Conservation (phyloP, 2,888 invertebrate genomes). For the Agrotis puta region DNA sequence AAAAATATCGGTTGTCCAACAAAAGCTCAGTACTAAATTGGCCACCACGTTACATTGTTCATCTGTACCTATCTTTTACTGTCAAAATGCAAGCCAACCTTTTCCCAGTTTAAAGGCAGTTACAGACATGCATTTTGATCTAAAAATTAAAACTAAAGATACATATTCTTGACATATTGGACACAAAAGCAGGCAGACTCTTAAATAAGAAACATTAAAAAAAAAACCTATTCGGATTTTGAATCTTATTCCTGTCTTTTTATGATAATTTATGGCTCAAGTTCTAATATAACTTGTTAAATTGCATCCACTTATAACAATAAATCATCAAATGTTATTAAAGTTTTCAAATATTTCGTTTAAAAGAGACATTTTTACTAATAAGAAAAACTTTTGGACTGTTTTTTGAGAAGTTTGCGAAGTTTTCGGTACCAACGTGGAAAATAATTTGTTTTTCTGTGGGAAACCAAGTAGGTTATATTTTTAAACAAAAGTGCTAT, state of each 20-base stretch:
- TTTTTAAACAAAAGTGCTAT: neutral
- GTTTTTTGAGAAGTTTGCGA: slow-evolving; percentile 2
- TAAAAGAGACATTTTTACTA: slow-evolving; percentile 28
- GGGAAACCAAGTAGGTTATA: neutral
- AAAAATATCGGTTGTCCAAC: too few relatives aligned
- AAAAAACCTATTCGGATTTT: too few relatives aligned
- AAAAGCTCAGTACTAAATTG: too few relatives aligned
- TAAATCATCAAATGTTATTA: slow-evolving; percentile 29
- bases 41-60: too few relatives aligned
- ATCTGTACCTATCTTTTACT: slow-evolving; percentile 22
- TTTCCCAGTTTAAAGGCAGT: slow-evolving; percentile 1
- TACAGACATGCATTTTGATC: slow-evolving; percentile 50
- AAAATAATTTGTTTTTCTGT: neutral
- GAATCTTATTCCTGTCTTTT: slow-evolving; percentile 11
- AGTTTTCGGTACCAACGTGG: neutral
- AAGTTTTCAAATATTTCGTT: slow-evolving; percentile 49
- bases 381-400: slow-evolving; percentile 17
- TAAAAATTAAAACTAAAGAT: neutral
- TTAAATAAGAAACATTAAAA: neutral
- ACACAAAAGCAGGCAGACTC: slow-evolving; percentile 14
- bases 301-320: slow-evolving; percentile 4
- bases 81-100: slow-evolving; percentile 41
- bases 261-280: slow-evolving; percentile 51
- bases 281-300: slow-evolving; percentile 35
- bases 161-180: neutral